A percentile compares a stretch with the other conserved stretches of the same genome.
Conservation (phyloP, 2,797 vertebrate genomes). For the Pelochelys cantorii region DNA sequence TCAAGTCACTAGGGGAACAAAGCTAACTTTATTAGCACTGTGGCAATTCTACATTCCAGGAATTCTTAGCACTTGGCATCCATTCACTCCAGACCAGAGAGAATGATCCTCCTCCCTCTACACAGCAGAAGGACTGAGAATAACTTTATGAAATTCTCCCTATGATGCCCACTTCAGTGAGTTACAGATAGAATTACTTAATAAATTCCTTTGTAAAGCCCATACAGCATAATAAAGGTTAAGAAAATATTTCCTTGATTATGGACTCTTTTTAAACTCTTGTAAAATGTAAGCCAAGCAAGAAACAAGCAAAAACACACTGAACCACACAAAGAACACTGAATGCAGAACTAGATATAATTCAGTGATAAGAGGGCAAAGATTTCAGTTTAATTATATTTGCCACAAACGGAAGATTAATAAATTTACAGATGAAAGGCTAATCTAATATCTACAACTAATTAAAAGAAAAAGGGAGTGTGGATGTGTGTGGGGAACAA, state of each 20-base stretch:
- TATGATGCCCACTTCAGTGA: conserved; percentile 35
- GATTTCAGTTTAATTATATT: conserved; percentile 37
- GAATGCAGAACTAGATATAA: background rate
- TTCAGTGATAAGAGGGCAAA: background rate
- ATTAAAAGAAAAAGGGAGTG: background rate
- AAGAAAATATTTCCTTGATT: conserved; percentile 48
- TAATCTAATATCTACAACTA: conserved; percentile 30
- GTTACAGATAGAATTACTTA: conserved; percentile 19
- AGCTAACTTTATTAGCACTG: conserved; percentile 96
- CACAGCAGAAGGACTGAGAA: conserved; percentile 44
- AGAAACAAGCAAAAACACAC: conserved; percentile 12
- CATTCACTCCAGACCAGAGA: conserved; percentile 74
- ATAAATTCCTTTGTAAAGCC: background rate
- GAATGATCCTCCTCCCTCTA: conserved; percentile 57
- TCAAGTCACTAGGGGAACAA: conserved; percentile 94
- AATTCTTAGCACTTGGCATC: conserved; percentile 95
- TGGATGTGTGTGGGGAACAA: background rate
- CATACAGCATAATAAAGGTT: background rate
- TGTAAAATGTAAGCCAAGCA: conserved; percentile 11
- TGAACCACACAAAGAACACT: background rate
- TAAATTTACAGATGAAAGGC: conserved; percentile 41
- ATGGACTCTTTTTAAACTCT: conserved; percentile 22
- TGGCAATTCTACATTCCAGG: conserved; percentile 93
- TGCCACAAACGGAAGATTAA: conserved; percentile 13
- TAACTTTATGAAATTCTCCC: conserved; percentile 55